Base-by-base conservation (phyloP, 2,888 invertebrate genomes). In the Drosophila colorata region DNA sequence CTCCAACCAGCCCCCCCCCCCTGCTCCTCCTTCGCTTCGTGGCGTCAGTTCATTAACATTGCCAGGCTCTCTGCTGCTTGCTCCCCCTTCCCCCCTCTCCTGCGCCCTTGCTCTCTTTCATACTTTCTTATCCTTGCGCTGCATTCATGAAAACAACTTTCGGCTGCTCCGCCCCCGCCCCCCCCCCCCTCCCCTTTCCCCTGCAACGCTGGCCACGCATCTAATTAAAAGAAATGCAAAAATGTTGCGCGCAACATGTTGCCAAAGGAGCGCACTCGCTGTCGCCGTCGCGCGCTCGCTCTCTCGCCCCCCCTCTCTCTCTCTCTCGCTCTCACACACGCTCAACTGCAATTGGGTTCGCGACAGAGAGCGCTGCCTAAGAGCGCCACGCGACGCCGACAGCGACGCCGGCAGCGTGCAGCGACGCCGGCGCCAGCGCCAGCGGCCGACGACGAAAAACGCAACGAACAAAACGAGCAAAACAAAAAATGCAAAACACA, bases 391-490 rank as follows among this genome's bases (percentile, higher is more conserved):
- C n/a, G n/a, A n/a, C 18, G 49, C 44, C 7, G 31, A 52, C 56
- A 41, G 49, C 37, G 23, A 23, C 53, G 53, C 28, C 33, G 33
- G 6, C 57, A 2, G 18, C 37, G 41, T 9, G 14, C 37, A 20
- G n/a, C 43, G 47, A 16, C 48, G 56, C 9, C 47, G 51, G 3
- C 67, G 58, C 8, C 9, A 28, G 31, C 25, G 44, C 11, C 59
- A 18, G 41, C 65, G 44, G 33, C 40, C 43, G 41, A 14, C 71
- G 48, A 20, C 51, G 44, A 61, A 58, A 80, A 88, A 85, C 85
- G 88, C 88, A 85, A 85, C 85, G 88, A 88, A 85, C 85, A 85
- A 85, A 85, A 87, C 85, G 85, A 85, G 87, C 85, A 85, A 88
- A 85, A 85, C 88, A 85, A 85, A 84, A 80, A 84, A 64, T 65